phyloP scores from a whole-genome alignment of 2,113 vertebrate species.

The Leptosomus discolor region DNA sequence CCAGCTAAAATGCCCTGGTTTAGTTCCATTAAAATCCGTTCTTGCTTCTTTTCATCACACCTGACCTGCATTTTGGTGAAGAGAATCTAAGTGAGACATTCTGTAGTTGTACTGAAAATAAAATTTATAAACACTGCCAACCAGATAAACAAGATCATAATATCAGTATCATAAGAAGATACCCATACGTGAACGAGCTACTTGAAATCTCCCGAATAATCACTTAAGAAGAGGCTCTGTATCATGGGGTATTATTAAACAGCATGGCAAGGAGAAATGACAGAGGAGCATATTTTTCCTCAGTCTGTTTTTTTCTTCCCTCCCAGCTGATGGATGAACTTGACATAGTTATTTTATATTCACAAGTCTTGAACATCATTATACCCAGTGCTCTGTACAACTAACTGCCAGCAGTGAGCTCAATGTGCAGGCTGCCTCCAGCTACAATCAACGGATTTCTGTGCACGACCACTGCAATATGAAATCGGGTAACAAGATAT shows the following conservation, averaged over 20 bases:
- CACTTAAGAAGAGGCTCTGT: neutral
- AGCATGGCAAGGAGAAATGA: neutral
- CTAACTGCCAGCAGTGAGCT: neutral
- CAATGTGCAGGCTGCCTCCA: neutral
- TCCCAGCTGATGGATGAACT: constrained; percentile 11
- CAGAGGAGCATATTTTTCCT: neutral
- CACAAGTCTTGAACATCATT: neutral
- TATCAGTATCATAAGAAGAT: neutral
- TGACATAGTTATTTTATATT: neutral
- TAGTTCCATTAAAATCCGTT: constrained; percentile 1
- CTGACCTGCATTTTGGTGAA: neutral
- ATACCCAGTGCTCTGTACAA: neutral
- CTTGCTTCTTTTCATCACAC: neutral
- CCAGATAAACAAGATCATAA: neutral
- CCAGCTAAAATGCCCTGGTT: neutral
- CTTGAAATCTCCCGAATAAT: neutral
- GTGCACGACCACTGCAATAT: neutral
- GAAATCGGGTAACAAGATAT: neutral
- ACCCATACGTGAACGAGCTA: neutral
- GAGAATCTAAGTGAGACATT: neutral
- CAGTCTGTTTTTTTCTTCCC: neutral
- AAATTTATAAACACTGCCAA: neutral
- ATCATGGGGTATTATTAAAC: neutral
- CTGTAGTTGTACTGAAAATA: neutral
- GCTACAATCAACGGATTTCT: neutral